phyloP scores from a whole-genome alignment of 2,797 vertebrate species.

The Limnodromus scolopaceus region DNA sequence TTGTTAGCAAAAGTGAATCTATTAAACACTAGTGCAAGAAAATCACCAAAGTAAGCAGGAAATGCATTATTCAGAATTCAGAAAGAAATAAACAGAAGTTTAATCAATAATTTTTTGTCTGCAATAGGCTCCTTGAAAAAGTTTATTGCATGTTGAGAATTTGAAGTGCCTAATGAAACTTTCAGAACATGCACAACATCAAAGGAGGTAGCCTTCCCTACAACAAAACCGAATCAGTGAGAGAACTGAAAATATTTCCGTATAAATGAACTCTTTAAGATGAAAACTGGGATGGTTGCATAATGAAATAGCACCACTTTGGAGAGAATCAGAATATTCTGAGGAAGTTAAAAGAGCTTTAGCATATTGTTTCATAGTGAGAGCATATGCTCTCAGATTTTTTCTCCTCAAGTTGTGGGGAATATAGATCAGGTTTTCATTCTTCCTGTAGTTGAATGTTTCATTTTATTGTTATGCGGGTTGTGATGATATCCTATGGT shows the following conservation, averaged over 20 bases:
- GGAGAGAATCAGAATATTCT: neutral
- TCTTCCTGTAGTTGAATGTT: neutral
- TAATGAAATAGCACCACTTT: neutral
- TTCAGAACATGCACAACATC: neutral
- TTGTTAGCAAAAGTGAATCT: neutral
- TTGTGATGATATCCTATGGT: neutral
- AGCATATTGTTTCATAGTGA: neutral
- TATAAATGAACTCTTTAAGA: neutral
- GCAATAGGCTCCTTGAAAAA: neutral
- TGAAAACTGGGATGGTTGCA: neutral
- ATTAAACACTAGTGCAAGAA: neutral
- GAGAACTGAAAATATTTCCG: neutral
- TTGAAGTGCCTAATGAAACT: neutral
- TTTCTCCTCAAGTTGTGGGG: neutral
- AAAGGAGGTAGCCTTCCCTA: neutral
- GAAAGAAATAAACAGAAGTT: neutral
- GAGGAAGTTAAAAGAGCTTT: neutral
- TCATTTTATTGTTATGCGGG: neutral
- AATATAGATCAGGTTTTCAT: neutral
- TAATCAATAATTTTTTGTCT: neutral
- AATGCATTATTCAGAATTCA: neutral
- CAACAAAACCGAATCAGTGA: neutral
- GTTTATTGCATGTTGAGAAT: neutral
- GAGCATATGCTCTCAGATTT: rapidly evolving
- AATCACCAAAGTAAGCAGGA: neutral